A percentile compares a stretch with the other conserved stretches of the same genome.
Conservation (phyloP, 37 sponge, comb jelly and placozoan genomes). For the Lycopodina hypogea region DNA sequence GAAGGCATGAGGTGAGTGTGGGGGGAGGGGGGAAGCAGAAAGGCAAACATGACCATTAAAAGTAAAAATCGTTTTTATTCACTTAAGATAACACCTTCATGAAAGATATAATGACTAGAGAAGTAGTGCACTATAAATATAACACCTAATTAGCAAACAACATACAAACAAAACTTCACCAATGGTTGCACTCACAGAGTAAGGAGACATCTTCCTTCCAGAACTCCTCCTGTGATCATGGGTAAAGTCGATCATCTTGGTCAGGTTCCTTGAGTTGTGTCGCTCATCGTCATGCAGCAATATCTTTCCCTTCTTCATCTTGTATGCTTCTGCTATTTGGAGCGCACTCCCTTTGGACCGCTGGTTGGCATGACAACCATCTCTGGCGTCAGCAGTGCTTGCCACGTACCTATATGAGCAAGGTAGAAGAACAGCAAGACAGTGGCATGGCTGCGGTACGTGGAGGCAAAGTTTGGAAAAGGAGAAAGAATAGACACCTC, state of each 20-base stretch:
- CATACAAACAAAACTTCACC: too few relatives aligned
- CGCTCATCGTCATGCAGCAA: neutral
- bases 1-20: too few relatives aligned
- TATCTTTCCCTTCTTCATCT: constrained; percentile 13
- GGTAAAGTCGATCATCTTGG: constrained; percentile 5
- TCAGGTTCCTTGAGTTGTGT: neutral
- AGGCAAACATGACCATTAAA: too few relatives aligned
- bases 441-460: neutral
- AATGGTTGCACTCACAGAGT: constrained; percentile 2
- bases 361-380: neutral
- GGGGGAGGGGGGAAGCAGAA: too few relatives aligned
- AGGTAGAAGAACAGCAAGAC: too few relatives aligned
- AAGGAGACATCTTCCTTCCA: neutral
- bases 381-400: too few relatives aligned
- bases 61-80: too few relatives aligned
- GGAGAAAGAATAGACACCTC: neutral
- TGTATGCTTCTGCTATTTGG: constrained; percentile 25
- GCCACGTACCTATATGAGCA: too few relatives aligned
- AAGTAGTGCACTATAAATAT: too few relatives aligned
- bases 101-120: too few relatives aligned
- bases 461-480: neutral
- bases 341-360: constrained; percentile 21
- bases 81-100: too few relatives aligned
- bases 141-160: too few relatives aligned
- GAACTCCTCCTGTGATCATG: neutral